Evolutionary conservation across 1,140 invertebrate species (phyloP), one percentile per base, ranked within the genome.

Genomic region (Lepidostoma basale): DNA sequence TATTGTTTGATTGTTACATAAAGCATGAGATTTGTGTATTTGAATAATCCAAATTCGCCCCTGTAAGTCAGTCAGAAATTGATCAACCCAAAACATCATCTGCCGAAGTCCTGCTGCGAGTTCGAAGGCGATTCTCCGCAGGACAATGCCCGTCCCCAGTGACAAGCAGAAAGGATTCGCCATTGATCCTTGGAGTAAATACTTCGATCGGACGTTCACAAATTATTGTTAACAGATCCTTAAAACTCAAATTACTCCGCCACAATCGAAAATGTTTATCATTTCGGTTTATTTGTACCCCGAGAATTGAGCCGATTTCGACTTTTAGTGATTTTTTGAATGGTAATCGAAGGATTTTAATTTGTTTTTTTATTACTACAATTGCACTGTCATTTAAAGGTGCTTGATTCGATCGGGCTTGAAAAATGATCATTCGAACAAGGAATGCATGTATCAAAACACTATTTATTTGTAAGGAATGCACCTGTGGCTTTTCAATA

Each of bases 121-220:
- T 25, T 33, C 25, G 18, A 59, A 9, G 39, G 56, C 56, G 33
- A 40, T 54, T 54, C 14, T 26, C 49, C 22, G 54, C 30, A 12
- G 44, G 26, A 63, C 42, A 63, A 63, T 33, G 20, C 14, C 8
- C 22, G 44, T 63, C 60, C 20, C 22, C 6, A 63, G 39, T 63
- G 60, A 63, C 60, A 63, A 33, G 60, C 60, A 63, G 60, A 63
- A 49, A 63, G 44, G 44, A 63, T 63, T 47, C 23, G 14, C 60
- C 44, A 63, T 63, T 63, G 60, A 63, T 47, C 14, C 26, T 25
- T 3, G 42, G 18, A 40, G 33, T 9, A 20, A 49, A 63, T 63
- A n/a, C n/a, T n/a, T n/a, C n/a, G n/a, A n/a, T n/a, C n/a, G 42
- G 60, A 47, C 23, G 16, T 39, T 59, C 54, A 39, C 5, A 40